phyloP scores from a whole-genome alignment of 2,797 vertebrate genomes.

The Stomatorhinus walkeri region DNA sequence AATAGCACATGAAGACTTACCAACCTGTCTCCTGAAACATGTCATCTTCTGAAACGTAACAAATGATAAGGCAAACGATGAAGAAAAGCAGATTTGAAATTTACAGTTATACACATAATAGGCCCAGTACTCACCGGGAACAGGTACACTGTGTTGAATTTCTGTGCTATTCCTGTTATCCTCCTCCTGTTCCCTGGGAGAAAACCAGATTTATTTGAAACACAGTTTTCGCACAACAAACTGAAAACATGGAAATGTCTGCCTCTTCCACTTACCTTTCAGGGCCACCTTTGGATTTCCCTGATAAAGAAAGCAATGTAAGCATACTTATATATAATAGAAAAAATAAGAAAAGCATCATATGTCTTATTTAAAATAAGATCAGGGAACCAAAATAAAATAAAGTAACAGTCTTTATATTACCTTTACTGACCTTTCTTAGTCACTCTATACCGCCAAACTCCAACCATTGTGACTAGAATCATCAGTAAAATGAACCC shows the following conservation, averaged over 20 bases:
- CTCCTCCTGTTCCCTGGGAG: not conserved
- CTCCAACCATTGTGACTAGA: not conserved
- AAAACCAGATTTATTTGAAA: not conserved
- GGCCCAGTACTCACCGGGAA: not conserved
- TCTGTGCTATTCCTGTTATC: not conserved
- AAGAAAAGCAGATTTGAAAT: not conserved
- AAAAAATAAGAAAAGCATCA: not conserved
- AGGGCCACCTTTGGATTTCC: not conserved
- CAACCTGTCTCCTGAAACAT: not conserved
- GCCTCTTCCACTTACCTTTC: not conserved
- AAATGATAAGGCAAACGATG: not conserved
- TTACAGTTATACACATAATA: not conserved
- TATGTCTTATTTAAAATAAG: not conserved
- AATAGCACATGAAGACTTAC: not conserved
- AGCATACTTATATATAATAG: not conserved
- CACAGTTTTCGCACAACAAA: not conserved
- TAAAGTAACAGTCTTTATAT: not conserved
- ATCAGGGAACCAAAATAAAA: not conserved
- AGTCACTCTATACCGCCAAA: not conserved
- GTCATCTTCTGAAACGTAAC: not conserved
- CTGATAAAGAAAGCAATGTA: conserved; percentile 9
- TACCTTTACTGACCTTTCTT: not conserved
- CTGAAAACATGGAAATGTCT: not conserved
- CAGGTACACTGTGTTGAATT: not conserved
- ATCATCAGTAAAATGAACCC: not conserved